Evolutionary conservation across 2,888 invertebrate species (phyloP), one percentile per base, ranked within the genome.

Genomic region (Stenodera caucasica): DNA sequence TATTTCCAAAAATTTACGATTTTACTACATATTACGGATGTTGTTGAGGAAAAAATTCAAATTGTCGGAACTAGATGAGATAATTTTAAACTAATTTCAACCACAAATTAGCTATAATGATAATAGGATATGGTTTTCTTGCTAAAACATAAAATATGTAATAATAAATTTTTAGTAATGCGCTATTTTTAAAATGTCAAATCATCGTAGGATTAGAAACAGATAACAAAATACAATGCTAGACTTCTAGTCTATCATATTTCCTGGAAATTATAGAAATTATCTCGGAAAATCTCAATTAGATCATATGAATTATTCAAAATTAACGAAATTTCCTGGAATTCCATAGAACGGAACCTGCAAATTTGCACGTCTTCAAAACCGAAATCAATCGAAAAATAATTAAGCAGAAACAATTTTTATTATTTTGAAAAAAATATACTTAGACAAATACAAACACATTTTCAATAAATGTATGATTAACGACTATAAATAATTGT

Each of bases 401-500:
- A 26, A 26, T 26, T 26, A 26, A 26, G 26, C 26, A 5, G 5
- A 4, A 26, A 26, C 5, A 26, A 26, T 26, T 45, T 32, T 53
- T 30, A 35, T 32, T 53, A n/a, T n/a, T 53, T 21, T 33, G 32
- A 35, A 53, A 53, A 33, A 9, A 30, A 21, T 32, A 52, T 14
- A 29, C 33, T 53, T 53, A 32, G 14, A 7, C 30, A 32, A 33
- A 30, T 32, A 14, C 15, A 18, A 21, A 33, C n/a, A n/a, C n/a
- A 53, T 53, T 53, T 53, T 53, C 32, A 53, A 53, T 15, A 32
- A 12, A 33, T 32, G 35, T 15, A 21, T 32, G 32, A 53, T 30
- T 32, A 26, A 26, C 26, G 5, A 26, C 26, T 26, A 26, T 26
- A 26, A 26, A 26, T 26, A 26, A 26, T 26, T 4, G 5, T 26